These are phyloP conservation scores for Mustelus asterias DNA, from an alignment of 2,113 vertebrate genomes.

Conservation along the genomic window DNA sequence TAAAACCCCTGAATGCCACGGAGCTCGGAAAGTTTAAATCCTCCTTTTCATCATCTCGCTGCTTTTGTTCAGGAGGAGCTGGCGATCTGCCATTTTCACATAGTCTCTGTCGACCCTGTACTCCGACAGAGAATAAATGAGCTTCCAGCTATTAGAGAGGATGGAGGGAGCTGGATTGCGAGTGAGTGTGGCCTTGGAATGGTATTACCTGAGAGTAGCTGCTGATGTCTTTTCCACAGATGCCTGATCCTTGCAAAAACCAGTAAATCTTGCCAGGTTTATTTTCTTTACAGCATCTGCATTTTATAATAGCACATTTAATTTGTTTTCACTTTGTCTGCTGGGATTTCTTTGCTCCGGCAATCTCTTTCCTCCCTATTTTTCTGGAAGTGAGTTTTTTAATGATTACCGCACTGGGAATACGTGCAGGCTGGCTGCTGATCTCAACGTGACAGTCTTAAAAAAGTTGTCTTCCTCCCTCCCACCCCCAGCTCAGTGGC, in stretches of 20 bases:
- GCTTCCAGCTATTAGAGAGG: slow-evolving; percentile 48
- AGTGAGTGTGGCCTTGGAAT: slow-evolving; percentile 42
- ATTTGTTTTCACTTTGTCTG: slow-evolving; percentile 92
- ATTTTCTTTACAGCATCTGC: slow-evolving; percentile 96
- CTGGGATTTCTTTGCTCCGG: slow-evolving; percentile 79
- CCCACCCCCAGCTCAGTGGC: slow-evolving; percentile 48
- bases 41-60: slow-evolving; percentile 3
- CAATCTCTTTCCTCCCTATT: slow-evolving; percentile 62
- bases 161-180: slow-evolving; percentile 35
- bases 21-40: slow-evolving; percentile 29
- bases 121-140: slow-evolving; percentile 58
- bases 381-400: slow-evolving; percentile 73
- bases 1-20: neutral
- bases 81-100: slow-evolving; percentile 58
- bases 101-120: slow-evolving; percentile 55
- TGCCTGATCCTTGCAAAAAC: slow-evolving; percentile 70
- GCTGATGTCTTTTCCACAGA: slow-evolving; percentile 89
- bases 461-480: slow-evolving; percentile 15
- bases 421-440: slow-evolving; percentile 47
- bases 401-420: slow-evolving; percentile 74
- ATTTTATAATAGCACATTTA: slow-evolving; percentile 93
- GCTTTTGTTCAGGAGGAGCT: slow-evolving; percentile 46
- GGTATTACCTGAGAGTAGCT: slow-evolving; percentile 62
- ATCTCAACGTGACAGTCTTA: slow-evolving; percentile 51
- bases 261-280: slow-evolving; percentile 87